Percentiles rank a stretch among this genome's conserved stretches.
Evolutionary conservation across 2,888 invertebrate species (phyloP).

Genomic region (Patella ulyssiponensis): DNA sequence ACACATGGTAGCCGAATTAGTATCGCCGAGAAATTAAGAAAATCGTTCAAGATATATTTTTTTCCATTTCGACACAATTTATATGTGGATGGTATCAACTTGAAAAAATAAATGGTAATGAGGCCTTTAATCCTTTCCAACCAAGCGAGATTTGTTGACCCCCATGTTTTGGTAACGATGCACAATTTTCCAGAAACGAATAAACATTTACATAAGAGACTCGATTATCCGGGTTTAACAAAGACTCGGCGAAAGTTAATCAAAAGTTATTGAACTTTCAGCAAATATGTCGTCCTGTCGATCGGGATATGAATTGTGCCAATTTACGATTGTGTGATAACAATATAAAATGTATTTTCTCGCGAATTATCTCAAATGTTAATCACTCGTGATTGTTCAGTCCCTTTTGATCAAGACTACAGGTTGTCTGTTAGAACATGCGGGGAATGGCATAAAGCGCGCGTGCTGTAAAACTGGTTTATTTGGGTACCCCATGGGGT

Average conservation of each 20-base stretch:
- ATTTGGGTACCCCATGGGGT: slow-evolving; percentile 7
- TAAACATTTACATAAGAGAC: slow-evolving; percentile 2
- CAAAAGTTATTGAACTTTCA: no score
- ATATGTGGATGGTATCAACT: slow-evolving; percentile 22
- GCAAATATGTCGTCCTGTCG: no score
- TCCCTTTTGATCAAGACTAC: neutral
- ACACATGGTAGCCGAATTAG: no score
- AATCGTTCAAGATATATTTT: neutral
- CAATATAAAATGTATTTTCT: no score
- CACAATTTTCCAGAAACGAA: slow-evolving; percentile 9
- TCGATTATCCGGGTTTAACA: neutral
- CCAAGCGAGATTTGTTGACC: slow-evolving; percentile 2
- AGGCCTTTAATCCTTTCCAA: slow-evolving; percentile 1
- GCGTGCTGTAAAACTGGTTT: slow-evolving; percentile 9
- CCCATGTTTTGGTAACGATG: neutral
- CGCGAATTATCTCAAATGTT: no score
- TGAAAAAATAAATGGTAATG: slow-evolving; percentile 6
- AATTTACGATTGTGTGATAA: no score
- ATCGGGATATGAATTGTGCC: no score
- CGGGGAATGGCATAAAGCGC: neutral
- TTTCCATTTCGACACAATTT: slow-evolving; percentile 37
- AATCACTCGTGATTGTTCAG: no score
- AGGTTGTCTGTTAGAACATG: neutral
- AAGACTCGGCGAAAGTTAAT: no score
- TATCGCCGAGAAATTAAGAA: neutral